phyloP scores from a whole-genome alignment of 2,113 vertebrate species.

The Columba livia region DNA sequence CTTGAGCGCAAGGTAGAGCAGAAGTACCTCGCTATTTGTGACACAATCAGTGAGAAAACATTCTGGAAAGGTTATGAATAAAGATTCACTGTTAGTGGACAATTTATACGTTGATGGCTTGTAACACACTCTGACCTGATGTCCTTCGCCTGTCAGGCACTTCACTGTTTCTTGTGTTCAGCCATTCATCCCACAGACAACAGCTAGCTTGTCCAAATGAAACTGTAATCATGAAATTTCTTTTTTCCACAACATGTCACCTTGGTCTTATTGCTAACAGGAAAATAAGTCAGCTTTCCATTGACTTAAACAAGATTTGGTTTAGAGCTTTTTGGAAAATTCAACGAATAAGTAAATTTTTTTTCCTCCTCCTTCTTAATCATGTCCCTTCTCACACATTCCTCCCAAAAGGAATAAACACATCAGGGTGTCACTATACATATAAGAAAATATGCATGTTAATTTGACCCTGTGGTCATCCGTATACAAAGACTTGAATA shows the following conservation, averaged over 20 bases:
- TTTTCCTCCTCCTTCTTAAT: fast-evolving
- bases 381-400: not conserved
- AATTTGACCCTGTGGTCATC: not conserved
- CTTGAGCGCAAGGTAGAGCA: not conserved
- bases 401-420: not conserved
- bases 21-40: not conserved
- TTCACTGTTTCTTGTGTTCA: not conserved
- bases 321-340: not conserved
- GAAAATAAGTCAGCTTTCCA: not conserved
- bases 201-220: not conserved
- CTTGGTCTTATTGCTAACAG: not conserved
- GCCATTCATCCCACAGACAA: not conserved
- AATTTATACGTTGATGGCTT: not conserved
- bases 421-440: not conserved
- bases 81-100: not conserved
- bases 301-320: not conserved
- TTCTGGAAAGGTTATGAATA: not conserved
- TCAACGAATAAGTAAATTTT: fast-evolving
- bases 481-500: not conserved
- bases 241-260: not conserved
- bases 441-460: not conserved
- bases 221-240: fast-evolving
- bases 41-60: not conserved
- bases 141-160: not conserved
- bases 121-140: not conserved